A percentile compares a stretch with the other conserved stretches of the same genome.
Conservation (phyloP, 2,888 invertebrate species). For the Drosophila melanosoma region DNA sequence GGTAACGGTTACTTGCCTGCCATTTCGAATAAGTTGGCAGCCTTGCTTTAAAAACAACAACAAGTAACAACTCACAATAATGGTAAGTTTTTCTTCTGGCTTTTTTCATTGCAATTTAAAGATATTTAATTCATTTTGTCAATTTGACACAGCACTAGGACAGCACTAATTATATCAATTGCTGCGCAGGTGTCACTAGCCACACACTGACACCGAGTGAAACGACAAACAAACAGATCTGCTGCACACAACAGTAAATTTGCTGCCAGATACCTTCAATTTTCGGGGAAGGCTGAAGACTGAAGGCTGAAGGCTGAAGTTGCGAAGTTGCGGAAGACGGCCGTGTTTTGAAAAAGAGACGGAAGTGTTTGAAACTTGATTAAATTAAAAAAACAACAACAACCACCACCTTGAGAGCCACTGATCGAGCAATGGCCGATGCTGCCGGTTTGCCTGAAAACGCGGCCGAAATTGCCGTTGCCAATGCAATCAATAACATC, state of each 20-base stretch:
- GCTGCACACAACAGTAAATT: conserved; percentile 25
- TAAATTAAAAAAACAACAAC: conserved; percentile 17
- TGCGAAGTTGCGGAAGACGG: conserved; percentile 57
- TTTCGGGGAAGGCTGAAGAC: conserved; percentile 12
- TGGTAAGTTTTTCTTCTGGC: conserved; percentile 40
- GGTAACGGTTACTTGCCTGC: conserved; percentile 3
- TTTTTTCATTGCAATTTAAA: conserved; percentile 29
- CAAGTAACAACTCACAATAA: conserved; percentile 59
- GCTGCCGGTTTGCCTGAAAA: conserved; percentile 53
- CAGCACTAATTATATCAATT: conserved; percentile 10
- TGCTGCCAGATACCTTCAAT: conserved; percentile 28
- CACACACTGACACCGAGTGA: conserved; percentile 10
- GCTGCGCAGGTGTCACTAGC: conserved; percentile 27
- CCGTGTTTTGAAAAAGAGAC: conserved; percentile 38
- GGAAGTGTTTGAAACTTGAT: conserved; percentile 64
- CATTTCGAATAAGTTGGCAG: conserved; percentile 39
- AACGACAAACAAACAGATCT: conserved; percentile 42
- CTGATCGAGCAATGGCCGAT: conserved; percentile 59
- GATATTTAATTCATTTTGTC: conserved; percentile 2
- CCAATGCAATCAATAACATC: conserved; percentile 79
- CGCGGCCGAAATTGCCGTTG: conserved; percentile 69
- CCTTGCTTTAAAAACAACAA: conserved; percentile 42
- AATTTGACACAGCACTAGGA: conserved; percentile 20
- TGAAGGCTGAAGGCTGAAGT: conserved; percentile 31
- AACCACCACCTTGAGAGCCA: conserved; percentile 26